Base-by-base conservation (phyloP, 2,113 vertebrate species). In the Pongo abelii region DNA sequence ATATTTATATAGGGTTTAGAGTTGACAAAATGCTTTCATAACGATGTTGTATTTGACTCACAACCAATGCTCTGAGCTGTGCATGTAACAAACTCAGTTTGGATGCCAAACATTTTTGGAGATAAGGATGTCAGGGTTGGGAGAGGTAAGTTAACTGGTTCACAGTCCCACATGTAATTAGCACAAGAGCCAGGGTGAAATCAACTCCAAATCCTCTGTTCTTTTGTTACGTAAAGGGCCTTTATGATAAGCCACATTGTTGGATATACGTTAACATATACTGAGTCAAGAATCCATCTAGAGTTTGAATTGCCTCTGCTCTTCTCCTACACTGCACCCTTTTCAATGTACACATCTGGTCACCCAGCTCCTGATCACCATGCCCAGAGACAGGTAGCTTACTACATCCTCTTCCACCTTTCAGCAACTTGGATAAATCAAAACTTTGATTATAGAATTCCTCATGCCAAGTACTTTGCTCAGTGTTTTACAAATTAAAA, bases 21-120 rank as follows among this genome's bases (percentile, higher is more conserved):
- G 61, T 48, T 93, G 90, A 48, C 22, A 78, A 88, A 95, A n/a
- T 78, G 25, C 69, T 57, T 70, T 70, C 12, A 10, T 81, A 48
- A 25, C 17, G 32, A 38, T 70, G 25, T 64, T 35, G 10, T 81
- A 80, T 89, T 72, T 86, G 64, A 50, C 70, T 52, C 32, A 78
- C n/a, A 64, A 55, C 27, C 46, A 55, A 30, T 2, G 0, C 27
- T 78, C 55, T n/a, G 64, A 90, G 48, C 38, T n/a, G 13, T 67
- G 20, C 14, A 4, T 20, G 40, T 5, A 75, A 50, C 6, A 67
- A 57, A 74, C 13, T 23, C 35, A 3, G 43, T 40, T 52, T 38
- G 43, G 35, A 43, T 17, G 8, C 25, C 38, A 52, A 64, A 30
- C 3, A 2, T 46, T 64, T 75, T 67, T 55, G 9, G 43, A 64